A percentile compares a stretch with the other conserved stretches of the same genome.
Conservation (phyloP, 2,797 vertebrate genomes). For the Cossypha caffra region DNA sequence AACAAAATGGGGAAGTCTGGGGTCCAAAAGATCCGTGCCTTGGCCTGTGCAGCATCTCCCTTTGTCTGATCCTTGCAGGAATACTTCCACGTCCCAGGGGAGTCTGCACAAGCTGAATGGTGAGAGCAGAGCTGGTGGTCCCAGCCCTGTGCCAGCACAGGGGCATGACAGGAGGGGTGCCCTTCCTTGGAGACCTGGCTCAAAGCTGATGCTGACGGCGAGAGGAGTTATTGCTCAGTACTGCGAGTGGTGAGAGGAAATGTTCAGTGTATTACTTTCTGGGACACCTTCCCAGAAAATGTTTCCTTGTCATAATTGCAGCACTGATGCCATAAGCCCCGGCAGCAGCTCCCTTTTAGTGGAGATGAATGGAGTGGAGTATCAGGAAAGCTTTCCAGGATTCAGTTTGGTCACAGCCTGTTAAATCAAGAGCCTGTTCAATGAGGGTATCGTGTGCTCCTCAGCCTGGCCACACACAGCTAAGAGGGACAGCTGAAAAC, state of each 20-base stretch:
- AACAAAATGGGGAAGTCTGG: background rate
- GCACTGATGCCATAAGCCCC: background rate
- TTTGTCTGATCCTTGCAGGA: background rate
- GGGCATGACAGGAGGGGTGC: background rate
- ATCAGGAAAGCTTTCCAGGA: background rate
- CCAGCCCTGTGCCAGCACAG: rapidly evolving
- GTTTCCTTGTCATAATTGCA: conserved; percentile 2
- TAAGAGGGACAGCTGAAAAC: background rate
- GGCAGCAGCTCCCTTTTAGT: background rate
- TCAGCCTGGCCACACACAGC: background rate
- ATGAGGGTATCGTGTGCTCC: background rate
- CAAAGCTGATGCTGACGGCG: background rate
- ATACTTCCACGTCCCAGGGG: background rate
- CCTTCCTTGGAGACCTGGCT: background rate
- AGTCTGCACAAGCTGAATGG: background rate
- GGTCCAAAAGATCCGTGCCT: background rate
- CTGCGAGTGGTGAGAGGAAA: background rate
- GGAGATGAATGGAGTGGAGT: background rate
- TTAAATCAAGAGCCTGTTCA: background rate
- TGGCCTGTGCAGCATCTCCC: background rate
- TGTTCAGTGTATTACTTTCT: background rate
- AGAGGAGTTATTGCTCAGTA: background rate
- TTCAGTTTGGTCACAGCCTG: background rate
- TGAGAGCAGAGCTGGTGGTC: background rate
- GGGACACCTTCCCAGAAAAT: conserved; percentile 23